Base-by-base conservation (phyloP, 2,113 vertebrate genomes). In the Andinoacara biseriatus region DNA sequence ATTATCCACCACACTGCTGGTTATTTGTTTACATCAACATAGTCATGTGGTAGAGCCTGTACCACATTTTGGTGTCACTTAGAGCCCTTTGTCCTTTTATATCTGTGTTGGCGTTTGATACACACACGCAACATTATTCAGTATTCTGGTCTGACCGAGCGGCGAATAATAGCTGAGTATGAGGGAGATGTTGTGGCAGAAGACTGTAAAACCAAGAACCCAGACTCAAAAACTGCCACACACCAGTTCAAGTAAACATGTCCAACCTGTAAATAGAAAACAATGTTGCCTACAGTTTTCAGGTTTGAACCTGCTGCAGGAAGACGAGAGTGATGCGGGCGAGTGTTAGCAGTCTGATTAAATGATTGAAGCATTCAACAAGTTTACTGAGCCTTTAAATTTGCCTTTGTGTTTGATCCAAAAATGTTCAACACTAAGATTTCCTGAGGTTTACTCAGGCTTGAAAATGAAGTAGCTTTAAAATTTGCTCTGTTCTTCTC, bases 401-500 rank as follows among this genome's bases (percentile, higher is more conserved):
- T 49, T 5, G 15, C 46, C 15, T 49, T 49, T 46, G 17, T 2
- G 43, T 52, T 69, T 72, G 43, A 31, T 46, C 10, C 14, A 49
- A 17, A 49, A 49, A 17, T 13, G 46, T 49, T 49, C 46, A 10
- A 1, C 43, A 52, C 17, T 72, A 52, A 72, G 49, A 72, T 2
- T 52, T 46, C 10, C 43, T 4, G 17, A 72, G 26, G 46, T 52
- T 52, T 26, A 52, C 5, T 26, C 26, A 52, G 26, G 0, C 1
- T 72, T 72, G 17, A 31, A 0, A 10, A 31, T 72, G 31, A 0
- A 49, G 10, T 6, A 52, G 17, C 24, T 8, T 52, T 72, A 31
- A 49, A 26, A n/a, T 52, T 69, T 67, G 9, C 63, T 67, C 46
- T 67, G 22, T 29, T 67, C 22, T 49, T 67, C 40, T 26, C 22